phyloP scores from a whole-genome alignment of 2,888 invertebrate species.

The Ceramica pisi region DNA sequence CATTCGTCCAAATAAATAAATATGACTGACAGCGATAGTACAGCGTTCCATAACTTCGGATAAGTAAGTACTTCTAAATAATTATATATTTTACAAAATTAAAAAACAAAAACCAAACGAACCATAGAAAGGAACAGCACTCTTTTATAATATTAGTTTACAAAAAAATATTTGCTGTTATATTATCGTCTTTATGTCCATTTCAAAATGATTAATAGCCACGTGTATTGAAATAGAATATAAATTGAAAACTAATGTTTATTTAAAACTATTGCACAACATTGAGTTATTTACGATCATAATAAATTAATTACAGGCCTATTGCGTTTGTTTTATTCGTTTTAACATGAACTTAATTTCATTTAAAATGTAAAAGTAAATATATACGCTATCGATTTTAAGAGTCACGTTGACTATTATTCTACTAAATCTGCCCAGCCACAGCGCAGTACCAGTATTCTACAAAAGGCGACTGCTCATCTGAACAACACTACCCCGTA shows the following conservation, averaged over 20 bases:
- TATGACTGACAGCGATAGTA: too few species aligned
- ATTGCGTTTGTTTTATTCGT: conserved; percentile 19
- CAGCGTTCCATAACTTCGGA: neutral
- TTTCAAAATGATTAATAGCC: conserved; percentile 17
- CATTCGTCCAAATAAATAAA: too few species aligned
- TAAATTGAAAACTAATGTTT: neutral
- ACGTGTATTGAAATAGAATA: conserved; percentile 4
- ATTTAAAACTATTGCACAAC: neutral
- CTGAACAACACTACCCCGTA: too few species aligned
- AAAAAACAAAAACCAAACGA: neutral
- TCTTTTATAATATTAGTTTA: too few species aligned
- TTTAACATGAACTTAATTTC: too few species aligned
- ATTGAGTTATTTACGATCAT: conserved; percentile 28
- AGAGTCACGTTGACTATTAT: too few species aligned
- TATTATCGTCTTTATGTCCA: neutral
- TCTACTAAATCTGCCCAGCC: too few species aligned
- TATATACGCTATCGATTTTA: too few species aligned
- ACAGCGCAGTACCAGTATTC: too few species aligned
- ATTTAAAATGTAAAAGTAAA: too few species aligned
- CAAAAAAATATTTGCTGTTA: neutral
- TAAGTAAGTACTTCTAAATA: neutral
- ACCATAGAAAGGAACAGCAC: too few species aligned
- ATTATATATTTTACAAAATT: neutral
- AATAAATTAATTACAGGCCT: conserved; percentile 1
- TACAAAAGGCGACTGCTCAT: too few species aligned